These are phyloP conservation scores for Sciurus vulgaris DNA, from an alignment of 2,797 vertebrate species.

Conservation along the genomic window DNA sequence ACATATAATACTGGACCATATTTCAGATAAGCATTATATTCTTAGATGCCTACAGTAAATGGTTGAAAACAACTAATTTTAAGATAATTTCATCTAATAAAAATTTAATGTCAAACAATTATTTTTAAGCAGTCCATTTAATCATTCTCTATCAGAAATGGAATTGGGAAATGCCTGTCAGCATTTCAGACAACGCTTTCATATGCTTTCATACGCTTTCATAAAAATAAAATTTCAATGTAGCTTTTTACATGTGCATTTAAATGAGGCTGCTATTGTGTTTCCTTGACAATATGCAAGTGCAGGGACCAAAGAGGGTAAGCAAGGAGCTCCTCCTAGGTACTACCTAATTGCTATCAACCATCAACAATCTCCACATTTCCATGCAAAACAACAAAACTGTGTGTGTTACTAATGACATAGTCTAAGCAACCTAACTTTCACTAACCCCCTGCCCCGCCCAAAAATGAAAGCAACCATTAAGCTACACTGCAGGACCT, in stretches of 20 bases:
- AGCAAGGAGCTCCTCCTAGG: background rate
- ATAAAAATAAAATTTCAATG: conserved; percentile 40
- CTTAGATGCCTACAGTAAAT: background rate
- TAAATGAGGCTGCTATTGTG: conserved; percentile 24
- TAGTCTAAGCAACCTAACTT: conserved; percentile 31
- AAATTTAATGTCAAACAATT: conserved; percentile 16
- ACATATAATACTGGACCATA: background rate
- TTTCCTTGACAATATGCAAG: background rate
- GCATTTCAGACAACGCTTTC: conserved; percentile 35
- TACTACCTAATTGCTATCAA: conserved; percentile 27
- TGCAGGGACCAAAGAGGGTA: background rate
- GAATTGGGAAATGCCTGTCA: conserved; percentile 32
- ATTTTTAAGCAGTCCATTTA: conserved; percentile 52
- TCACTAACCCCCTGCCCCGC: background rate
- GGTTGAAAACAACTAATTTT: conserved; percentile 10
- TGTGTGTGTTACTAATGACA: conserved; percentile 18
- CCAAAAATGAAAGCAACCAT: conserved; percentile 62
- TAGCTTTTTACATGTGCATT: background rate
- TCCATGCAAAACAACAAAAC: conserved; percentile 64
- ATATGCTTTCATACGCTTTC: conserved; percentile 42
- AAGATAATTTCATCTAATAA: conserved; percentile 34
- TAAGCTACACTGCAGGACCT: background rate
- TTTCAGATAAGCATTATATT: background rate
- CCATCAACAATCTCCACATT: conserved; percentile 16
- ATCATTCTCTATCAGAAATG: conserved; percentile 18